Evolutionary conservation across 1,140 invertebrate genomes (phyloP).

Genomic region (Physella acuta): DNA sequence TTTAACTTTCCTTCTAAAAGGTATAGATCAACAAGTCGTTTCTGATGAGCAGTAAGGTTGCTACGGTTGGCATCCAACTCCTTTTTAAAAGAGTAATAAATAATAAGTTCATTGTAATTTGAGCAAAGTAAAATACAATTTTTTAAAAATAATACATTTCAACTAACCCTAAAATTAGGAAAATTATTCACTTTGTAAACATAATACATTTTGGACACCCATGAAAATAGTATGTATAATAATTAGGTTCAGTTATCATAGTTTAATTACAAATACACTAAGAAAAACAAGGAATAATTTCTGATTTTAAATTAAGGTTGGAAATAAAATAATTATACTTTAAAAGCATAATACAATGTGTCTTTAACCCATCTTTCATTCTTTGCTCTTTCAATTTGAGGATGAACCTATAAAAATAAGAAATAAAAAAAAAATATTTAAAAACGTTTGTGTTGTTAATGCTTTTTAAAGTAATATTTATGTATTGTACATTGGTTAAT

Average conservation of each 20-base stretch:
- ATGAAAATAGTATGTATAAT: too few species aligned
- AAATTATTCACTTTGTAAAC: slow-evolving; percentile 43
- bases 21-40: slow-evolving; percentile 75
- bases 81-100: too few species aligned
- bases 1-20: slow-evolving; percentile 77
- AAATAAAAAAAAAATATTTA: slow-evolving; percentile 2
- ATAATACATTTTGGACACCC: slow-evolving; percentile 55
- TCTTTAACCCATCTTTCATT: slow-evolving; percentile 53
- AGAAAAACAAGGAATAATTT: too few species aligned
- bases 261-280: too few species aligned
- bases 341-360: slow-evolving; percentile 54
- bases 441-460: too few species aligned
- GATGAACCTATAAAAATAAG: slow-evolving; percentile 43
- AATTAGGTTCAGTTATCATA: too few species aligned
- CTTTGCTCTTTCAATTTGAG: slow-evolving; percentile 53
- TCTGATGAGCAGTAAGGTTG: slow-evolving; percentile 69
- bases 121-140: neutral
- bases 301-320: too few species aligned
- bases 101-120: too few species aligned
- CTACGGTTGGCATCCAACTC: slow-evolving; percentile 62
- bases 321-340: too few species aligned
- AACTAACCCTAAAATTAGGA: neutral
- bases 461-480: too few species aligned
- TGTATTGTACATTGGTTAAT: neutral
- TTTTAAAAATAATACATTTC: slow-evolving; percentile 8